Conservation (phyloP, 2,888 invertebrate genomes). For the Dynastes hyllus region DNA sequence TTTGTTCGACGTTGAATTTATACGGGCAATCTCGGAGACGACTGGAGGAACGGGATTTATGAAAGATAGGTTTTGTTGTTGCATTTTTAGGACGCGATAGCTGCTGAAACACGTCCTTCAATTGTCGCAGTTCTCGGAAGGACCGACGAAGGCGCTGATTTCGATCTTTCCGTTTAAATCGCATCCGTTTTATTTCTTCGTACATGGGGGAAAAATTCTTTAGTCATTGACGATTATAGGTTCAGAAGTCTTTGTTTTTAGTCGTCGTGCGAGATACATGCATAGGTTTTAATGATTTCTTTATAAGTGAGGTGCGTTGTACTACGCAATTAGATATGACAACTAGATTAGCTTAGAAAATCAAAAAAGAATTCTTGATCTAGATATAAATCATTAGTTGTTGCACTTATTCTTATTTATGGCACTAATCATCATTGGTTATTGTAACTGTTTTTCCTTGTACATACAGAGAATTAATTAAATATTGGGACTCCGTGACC, state of each 20-base stretch:
- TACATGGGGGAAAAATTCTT: neutral
- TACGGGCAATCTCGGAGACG: neutral
- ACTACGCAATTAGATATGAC: no score
- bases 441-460: no score
- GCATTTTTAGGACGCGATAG: constrained; percentile 17
- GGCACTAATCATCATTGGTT: no score
- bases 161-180: constrained; percentile 1
- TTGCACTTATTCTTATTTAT: no score
- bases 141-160: constrained; percentile 33
- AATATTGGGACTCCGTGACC: no score
- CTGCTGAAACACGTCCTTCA: constrained; percentile 17
- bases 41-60: constrained; percentile 2
- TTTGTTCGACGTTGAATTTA: neutral
- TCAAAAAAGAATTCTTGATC: no score
- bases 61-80: constrained; percentile 3
- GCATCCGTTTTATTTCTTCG: constrained; percentile 19
- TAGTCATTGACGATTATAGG: constrained; percentile 16
- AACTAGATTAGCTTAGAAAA: no score
- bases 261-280: neutral
- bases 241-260: constrained; percentile 12
- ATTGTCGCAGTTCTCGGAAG: constrained; percentile 36
- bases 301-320: no score
- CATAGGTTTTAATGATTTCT: no score
- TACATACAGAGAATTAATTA: no score
- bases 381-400: no score